A percentile compares a stretch with the other conserved stretches of the same genome.
These are phyloP conservation scores for Apodemia mormo DNA, from an alignment of 2,888 invertebrate species.

Conservation along the genomic window DNA sequence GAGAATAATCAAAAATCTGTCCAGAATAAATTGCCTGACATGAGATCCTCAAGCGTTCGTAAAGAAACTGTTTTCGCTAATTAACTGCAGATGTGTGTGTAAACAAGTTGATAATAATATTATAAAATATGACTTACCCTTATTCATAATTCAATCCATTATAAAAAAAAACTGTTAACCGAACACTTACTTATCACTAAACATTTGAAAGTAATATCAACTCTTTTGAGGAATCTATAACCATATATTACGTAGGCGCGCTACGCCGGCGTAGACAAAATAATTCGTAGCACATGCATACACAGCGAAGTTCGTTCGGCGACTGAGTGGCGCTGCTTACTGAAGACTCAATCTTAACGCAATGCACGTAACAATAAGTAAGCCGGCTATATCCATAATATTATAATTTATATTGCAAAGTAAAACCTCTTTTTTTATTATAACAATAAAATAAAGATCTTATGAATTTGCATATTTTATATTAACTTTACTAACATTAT, in stretches of 20 bases:
- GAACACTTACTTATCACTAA: background rate
- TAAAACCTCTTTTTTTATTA: background rate
- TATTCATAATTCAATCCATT: background rate
- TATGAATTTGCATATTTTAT: background rate
- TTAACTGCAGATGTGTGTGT: background rate
- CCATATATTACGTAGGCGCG: constrained; percentile 1
- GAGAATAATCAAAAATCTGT: no score
- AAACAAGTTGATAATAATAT: background rate
- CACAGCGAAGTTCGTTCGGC: constrained; percentile 2
- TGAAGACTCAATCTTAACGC: constrained; percentile 15
- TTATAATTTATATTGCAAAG: background rate
- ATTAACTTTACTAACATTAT: background rate
- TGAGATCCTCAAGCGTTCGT: no score
- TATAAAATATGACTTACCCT: background rate
- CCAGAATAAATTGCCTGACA: no score
- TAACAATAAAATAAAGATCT: constrained; percentile 3
- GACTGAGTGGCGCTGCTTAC: constrained; percentile 12
- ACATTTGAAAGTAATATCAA: background rate
- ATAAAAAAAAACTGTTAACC: background rate
- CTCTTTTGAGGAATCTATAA: background rate
- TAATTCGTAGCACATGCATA: constrained; percentile 3
- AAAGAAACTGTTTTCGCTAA: background rate
- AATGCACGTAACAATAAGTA: background rate
- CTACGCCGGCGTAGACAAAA: background rate
- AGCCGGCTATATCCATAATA: background rate